These are phyloP conservation scores for Brachypalpus laphriformis DNA, from an alignment of 2,888 invertebrate species.

Conservation along the genomic window DNA sequence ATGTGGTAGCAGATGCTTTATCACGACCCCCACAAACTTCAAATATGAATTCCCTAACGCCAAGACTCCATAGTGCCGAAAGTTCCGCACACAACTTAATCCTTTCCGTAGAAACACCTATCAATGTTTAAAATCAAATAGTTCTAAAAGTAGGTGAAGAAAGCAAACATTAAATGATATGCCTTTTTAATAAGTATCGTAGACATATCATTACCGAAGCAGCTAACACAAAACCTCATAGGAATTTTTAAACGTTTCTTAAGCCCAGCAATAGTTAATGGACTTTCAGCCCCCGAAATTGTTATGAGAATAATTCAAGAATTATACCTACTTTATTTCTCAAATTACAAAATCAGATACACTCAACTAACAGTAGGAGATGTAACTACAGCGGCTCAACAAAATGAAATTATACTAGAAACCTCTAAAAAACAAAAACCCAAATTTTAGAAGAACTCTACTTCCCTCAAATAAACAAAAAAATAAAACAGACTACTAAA, in stretches of 20 bases:
- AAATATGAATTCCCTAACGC: neutral
- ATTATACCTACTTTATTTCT: neutral
- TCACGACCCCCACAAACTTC: neutral
- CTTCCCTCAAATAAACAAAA: constrained; percentile 53
- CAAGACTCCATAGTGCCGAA: constrained; percentile 6
- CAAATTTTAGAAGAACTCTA: constrained; percentile 46
- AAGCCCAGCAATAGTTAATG: neutral
- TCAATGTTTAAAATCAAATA: constrained; percentile 4
- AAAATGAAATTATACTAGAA: constrained; percentile 33
- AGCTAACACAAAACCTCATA: constrained; percentile 11
- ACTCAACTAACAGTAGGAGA: constrained; percentile 33
- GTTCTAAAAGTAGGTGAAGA: neutral
- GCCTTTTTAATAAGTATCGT: neutral
- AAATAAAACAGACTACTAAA: constrained; percentile 28
- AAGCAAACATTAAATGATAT: neutral
- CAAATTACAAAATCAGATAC: constrained; percentile 28
- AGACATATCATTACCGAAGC: constrained; percentile 12
- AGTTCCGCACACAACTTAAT: neutral
- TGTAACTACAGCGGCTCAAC: constrained; percentile 12
- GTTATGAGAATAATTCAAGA: constrained; percentile 7
- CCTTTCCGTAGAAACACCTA: neutral
- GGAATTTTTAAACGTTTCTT: constrained; percentile 11
- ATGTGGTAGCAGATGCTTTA: neutral
- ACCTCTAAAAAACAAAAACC: constrained; percentile 7
- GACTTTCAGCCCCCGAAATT: neutral